Base-by-base conservation (phyloP, 2,797 vertebrate species). In the Serranus cabrilla region DNA sequence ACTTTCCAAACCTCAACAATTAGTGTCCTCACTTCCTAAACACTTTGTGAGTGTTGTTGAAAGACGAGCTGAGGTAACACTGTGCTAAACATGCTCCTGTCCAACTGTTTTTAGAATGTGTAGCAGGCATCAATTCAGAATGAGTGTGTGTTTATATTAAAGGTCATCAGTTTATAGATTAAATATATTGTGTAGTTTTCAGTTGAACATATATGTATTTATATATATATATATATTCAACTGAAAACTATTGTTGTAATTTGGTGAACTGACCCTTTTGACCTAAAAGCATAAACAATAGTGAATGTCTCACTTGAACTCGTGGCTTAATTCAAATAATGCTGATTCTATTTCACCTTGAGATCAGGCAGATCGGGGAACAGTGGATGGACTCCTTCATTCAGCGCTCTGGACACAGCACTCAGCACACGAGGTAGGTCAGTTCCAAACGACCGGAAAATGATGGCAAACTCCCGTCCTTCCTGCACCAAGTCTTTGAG, bases 391-490 rank as follows among this genome's bases (percentile, higher is more conserved):
- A 92, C 88, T 12, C 97, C 96, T 0, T 94, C 87, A 2, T 71
- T 85, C 79, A 98, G 86, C 0, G 93, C 92, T 0, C 67, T 89
- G 60, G 80, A 63, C 34, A 97, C 63, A 0, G 95, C 93, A 8
- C 5, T 89, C 18, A 98, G 92, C 40, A 94, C 83, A 0, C 92
- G 93, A 50, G 95, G 91, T 31, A 98, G 91, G 85, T 98, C 97
- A 0, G 74, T 86, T 20, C 97, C 97, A 42, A 98, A 98, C 0
- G 96, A 97, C 4, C 97, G 94, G 62, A 98, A 97, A 43, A 97
- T 0, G 1, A 98, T 1, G 0, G 95, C 88, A 25, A 98, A 98
- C 0, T 93, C 87, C 7, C 89, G 74, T 0, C 93, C 91, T 5
- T 96, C 92, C 39, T 87, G 87, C 17, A 68, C 81, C 84, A 98